Evolutionary conservation across 2,888 invertebrate genomes (phyloP).

Genomic region (Furcula furcula): DNA sequence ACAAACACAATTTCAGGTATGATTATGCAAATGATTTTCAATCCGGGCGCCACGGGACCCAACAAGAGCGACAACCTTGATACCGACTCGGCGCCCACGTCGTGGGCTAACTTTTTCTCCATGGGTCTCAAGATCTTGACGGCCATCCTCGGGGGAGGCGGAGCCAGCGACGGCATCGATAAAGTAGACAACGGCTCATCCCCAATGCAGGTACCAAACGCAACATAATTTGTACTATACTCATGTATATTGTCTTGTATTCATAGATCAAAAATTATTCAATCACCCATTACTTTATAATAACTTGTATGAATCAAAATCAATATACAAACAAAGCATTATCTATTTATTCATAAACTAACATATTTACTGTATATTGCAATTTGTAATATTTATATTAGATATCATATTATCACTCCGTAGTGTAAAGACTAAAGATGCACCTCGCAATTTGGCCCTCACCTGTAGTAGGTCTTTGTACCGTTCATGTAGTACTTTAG

Average conservation of each 20-base stretch:
- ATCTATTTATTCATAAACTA: constrained; percentile 69
- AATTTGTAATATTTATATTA: no score
- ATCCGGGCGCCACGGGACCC: constrained; percentile 84
- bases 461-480: constrained; percentile 62
- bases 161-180: constrained; percentile 91
- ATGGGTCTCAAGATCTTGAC: constrained; percentile 93
- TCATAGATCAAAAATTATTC: background rate
- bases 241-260: constrained; percentile 12
- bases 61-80: constrained; percentile 91
- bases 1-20: constrained; percentile 24
- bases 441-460: constrained; percentile 65
- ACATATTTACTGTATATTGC: constrained; percentile 65
- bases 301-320: constrained; percentile 16
- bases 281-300: background rate
- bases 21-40: constrained; percentile 94
- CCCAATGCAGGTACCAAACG: constrained; percentile 90
- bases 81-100: constrained; percentile 87
- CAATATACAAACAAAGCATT: constrained; percentile 10
- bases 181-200: constrained; percentile 94
- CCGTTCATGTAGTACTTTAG: constrained; percentile 54
- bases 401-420: constrained; percentile 47
- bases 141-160: constrained; percentile 90
- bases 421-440: constrained; percentile 68
- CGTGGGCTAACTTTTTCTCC: constrained; percentile 93
- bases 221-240: constrained; percentile 14